A percentile compares a stretch with the other conserved stretches of the same genome.
Conservation (phyloP, 2,113 vertebrate species). For the Dendropsophus ebraccatus region DNA sequence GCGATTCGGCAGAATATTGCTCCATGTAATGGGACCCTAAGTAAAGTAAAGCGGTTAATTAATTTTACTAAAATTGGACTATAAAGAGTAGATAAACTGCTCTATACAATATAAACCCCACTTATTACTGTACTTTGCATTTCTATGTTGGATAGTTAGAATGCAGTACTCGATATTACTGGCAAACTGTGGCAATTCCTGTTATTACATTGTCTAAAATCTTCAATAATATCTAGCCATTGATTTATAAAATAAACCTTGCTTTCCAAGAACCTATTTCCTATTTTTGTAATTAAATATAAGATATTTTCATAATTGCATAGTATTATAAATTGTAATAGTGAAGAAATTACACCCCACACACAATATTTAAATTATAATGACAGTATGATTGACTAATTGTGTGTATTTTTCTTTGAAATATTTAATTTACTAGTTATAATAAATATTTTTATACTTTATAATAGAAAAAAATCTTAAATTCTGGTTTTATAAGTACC, state of each 20-base stretch:
- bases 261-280: background rate
- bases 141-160: no score
- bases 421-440: constrained; percentile 6
- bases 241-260: background rate
- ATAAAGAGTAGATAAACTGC: background rate
- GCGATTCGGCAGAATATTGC: no score
- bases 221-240: background rate
- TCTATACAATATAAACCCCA: background rate
- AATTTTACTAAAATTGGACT: background rate
- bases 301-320: constrained; percentile 5
- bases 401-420: background rate
- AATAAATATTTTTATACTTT: constrained; percentile 3
- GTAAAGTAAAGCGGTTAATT: no score
- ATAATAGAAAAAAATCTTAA: background rate
- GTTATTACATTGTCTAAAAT: background rate
- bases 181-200: background rate
- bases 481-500: background rate
- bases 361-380: constrained; percentile 13
- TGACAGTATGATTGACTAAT: background rate
- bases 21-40: no score
- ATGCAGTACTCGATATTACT: background rate
- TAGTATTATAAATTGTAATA: background rate
- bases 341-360: background rate
- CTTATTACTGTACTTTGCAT: background rate
- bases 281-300: background rate